A percentile compares a stretch with the other conserved stretches of the same genome.
Conservation (phyloP, 2,113 vertebrate genomes). For the Chionodraco myersi region DNA sequence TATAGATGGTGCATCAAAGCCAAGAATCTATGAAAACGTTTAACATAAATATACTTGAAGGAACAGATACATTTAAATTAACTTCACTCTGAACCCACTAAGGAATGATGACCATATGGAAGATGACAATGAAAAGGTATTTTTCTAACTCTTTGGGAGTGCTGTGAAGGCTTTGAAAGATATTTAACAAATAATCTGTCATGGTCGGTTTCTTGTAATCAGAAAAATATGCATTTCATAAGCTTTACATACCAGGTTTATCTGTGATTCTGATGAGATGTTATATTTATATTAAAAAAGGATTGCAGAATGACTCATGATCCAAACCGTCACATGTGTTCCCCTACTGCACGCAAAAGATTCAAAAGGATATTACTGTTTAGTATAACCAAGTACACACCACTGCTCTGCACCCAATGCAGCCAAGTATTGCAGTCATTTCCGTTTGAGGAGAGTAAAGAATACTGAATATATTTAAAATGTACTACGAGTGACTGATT, state of each 20-base stretch:
- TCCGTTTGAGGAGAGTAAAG: background rate
- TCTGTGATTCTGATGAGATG: background rate
- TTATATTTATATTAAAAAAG: background rate
- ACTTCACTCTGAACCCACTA: background rate
- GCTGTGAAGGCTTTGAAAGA: background rate
- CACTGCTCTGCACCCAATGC: slow-evolving; percentile 17
- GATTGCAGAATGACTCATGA: background rate
- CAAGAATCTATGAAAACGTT: background rate
- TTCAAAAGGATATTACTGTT: background rate
- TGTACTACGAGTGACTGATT: slow-evolving; percentile 15
- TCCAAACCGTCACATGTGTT: background rate
- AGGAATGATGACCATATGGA: background rate
- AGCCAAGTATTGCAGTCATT: background rate
- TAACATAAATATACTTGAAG: no score
- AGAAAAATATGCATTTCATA: background rate
- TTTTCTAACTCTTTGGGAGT: background rate
- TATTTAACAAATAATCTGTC: background rate
- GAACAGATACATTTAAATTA: no score
- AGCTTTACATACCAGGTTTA: background rate
- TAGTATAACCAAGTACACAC: background rate
- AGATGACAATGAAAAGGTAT: background rate
- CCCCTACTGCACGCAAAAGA: background rate
- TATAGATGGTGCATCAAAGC: background rate
- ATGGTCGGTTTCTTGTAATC: background rate
- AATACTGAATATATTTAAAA: slow-evolving; percentile 26